Conservation (phyloP, 1,140 invertebrate genomes). For the Drosophila murphyi region DNA sequence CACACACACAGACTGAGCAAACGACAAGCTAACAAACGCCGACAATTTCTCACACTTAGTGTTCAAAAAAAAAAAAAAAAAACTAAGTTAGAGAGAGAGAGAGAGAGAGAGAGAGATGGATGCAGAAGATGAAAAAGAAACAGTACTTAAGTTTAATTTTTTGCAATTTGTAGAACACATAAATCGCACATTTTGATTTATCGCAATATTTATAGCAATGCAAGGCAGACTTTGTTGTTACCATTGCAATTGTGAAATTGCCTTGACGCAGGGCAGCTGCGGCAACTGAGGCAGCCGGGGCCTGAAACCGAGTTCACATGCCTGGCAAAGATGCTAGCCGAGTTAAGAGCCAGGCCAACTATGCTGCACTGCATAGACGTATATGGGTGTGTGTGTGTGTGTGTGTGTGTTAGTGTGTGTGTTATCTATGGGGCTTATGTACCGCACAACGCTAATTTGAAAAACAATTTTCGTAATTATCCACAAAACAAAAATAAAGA, state of each 20-base stretch:
- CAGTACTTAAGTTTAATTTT: conserved; percentile 84
- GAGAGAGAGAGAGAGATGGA: conserved; percentile 11
- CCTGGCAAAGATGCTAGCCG: conserved; percentile 67
- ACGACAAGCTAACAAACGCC: conserved; percentile 59
- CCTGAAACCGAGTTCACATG: conserved; percentile 64
- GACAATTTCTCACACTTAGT: conserved; percentile 80
- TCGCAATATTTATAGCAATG: conserved; percentile 83
- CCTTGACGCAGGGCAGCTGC: conserved; percentile 47
- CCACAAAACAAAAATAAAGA: conserved; percentile 63
- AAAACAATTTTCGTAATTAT: conserved; percentile 84
- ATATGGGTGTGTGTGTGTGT: conserved; percentile 20
- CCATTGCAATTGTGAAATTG: conserved; percentile 83
- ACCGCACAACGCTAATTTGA: conserved; percentile 83
- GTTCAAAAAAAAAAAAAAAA: conserved; percentile 21
- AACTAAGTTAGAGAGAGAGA: conserved; percentile 1
- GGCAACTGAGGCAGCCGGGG: conserved; percentile 47
- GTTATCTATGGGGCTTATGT: conserved; percentile 78
- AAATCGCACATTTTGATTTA: conserved; percentile 83
- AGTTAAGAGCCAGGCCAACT: conserved; percentile 63
- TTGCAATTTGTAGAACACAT: conserved; percentile 83
- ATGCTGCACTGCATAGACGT: not conserved
- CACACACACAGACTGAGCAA: conserved; percentile 39
- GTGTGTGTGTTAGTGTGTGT: conserved; percentile 37
- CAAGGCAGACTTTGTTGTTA: conserved; percentile 74
- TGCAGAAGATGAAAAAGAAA: conserved; percentile 35